Conservation (phyloP, 2,888 invertebrate species). For the Salticus scenicus region DNA sequence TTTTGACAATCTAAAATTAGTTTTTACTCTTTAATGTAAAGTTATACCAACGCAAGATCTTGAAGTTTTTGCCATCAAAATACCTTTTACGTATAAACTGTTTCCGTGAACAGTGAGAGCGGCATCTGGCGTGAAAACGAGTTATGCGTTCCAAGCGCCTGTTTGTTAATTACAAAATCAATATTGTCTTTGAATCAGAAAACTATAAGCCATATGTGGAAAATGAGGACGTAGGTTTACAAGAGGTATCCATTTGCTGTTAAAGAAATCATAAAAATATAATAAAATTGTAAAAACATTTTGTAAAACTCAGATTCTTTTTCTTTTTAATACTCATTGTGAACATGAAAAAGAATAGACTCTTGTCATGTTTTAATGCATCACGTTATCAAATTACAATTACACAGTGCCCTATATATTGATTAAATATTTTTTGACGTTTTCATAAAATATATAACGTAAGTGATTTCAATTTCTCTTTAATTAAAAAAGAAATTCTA, state of each 20-base stretch:
- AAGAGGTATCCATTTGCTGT: conserved; percentile 47
- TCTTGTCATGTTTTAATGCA: too few species aligned
- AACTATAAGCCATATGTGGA: conserved; percentile 31
- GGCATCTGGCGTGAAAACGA: conserved; percentile 50
- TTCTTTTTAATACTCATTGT: too few species aligned
- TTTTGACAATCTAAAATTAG: conserved; percentile 13
- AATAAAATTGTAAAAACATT: background rate
- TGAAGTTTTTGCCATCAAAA: background rate
- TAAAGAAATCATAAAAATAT: background rate
- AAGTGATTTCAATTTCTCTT: too few species aligned
- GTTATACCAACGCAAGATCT: too few species aligned
- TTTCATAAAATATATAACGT: too few species aligned
- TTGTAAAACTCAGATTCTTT: too few species aligned
- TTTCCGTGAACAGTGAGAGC: conserved; percentile 33
- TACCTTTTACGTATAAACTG: conserved; percentile 19
- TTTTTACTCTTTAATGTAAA: background rate
- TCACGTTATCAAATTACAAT: too few species aligned
- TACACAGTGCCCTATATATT: too few species aligned
- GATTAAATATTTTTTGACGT: too few species aligned
- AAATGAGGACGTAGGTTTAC: conserved; percentile 48
- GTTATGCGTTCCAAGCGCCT: conserved; percentile 30
- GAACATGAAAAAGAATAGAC: too few species aligned
- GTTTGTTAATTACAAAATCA: conserved; percentile 68
- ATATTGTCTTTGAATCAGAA: conserved; percentile 37
- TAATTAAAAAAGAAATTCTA: too few species aligned